Conservation (phyloP, 2,888 invertebrate species). For the Megalurothrips usitatus region DNA sequence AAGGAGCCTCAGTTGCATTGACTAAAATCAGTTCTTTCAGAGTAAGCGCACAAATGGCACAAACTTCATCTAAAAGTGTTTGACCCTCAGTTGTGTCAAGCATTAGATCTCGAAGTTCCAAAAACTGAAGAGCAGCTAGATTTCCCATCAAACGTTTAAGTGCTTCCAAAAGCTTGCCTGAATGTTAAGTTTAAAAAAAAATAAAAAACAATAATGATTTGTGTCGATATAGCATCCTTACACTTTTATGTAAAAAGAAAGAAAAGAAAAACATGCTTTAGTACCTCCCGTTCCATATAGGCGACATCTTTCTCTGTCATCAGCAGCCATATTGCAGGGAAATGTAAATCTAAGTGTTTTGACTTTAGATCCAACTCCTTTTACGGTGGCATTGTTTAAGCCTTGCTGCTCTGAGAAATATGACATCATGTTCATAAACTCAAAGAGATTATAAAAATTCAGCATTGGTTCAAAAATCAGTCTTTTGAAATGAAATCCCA, state of each 20-base stretch:
- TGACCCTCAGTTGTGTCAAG: constrained; percentile 66
- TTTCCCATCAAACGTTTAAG: constrained; percentile 64
- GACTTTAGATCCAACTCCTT: constrained; percentile 56
- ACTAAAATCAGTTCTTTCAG: constrained; percentile 62
- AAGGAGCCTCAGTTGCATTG: constrained; percentile 66
- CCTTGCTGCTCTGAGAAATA: constrained; percentile 61
- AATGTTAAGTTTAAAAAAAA: constrained; percentile 27
- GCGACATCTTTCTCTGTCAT: constrained; percentile 57
- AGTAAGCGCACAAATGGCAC: constrained; percentile 58
- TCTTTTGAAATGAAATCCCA: constrained; percentile 62
- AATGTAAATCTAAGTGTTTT: constrained; percentile 64
- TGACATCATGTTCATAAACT: constrained; percentile 76
- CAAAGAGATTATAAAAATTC: constrained; percentile 76
- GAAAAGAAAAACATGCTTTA: background rate
- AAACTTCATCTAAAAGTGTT: constrained; percentile 67
- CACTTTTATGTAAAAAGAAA: background rate
- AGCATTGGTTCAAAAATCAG: constrained; percentile 67
- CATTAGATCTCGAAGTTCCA: constrained; percentile 70
- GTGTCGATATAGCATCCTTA: background rate
- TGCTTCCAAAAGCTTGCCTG: constrained; percentile 59
- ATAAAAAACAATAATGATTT: background rate
- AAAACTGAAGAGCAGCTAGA: constrained; percentile 54
- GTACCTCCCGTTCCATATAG: constrained; percentile 72
- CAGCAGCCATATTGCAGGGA: constrained; percentile 66
- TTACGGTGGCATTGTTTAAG: constrained; percentile 42